phyloP scores from a whole-genome alignment of 2,797 vertebrate genomes.

The Anisognathus igniventris region DNA sequence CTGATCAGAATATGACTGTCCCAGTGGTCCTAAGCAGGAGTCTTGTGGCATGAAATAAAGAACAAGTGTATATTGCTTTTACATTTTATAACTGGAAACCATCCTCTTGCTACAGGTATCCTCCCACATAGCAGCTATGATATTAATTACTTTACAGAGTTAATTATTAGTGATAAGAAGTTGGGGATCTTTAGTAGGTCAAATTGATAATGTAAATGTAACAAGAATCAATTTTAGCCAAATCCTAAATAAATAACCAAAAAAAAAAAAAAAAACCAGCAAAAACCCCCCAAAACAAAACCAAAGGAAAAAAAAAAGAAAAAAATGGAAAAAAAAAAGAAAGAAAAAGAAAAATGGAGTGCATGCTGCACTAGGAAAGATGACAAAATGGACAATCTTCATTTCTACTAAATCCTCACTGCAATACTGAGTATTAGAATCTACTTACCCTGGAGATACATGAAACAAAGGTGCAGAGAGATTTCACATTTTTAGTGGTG shows the following conservation, averaged over 20 bases:
- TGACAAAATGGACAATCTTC: neutral
- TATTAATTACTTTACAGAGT: neutral
- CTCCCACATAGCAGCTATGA: neutral
- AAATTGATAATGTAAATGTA: neutral
- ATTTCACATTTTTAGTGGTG: neutral
- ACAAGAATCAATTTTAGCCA: neutral
- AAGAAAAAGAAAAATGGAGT: neutral
- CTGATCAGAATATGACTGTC: neutral
- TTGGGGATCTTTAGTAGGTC: neutral
- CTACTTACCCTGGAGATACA: neutral
- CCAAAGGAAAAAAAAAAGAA: no score
- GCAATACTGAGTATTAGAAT: neutral
- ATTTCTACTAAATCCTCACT: neutral
- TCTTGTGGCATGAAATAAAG: neutral
- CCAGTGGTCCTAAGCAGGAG: neutral
- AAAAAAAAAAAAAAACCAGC: no score
- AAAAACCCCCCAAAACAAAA: neutral
- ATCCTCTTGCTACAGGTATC: neutral
- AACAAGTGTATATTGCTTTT: neutral
- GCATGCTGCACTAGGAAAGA: neutral
- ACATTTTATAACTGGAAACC: neutral
- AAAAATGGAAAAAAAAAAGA: no score
- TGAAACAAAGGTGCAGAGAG: neutral
- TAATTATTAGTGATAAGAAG: neutral
- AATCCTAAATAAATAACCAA: neutral